phyloP scores from a whole-genome alignment of 1,140 invertebrate species.

The Propsilocerus akamusi region DNA sequence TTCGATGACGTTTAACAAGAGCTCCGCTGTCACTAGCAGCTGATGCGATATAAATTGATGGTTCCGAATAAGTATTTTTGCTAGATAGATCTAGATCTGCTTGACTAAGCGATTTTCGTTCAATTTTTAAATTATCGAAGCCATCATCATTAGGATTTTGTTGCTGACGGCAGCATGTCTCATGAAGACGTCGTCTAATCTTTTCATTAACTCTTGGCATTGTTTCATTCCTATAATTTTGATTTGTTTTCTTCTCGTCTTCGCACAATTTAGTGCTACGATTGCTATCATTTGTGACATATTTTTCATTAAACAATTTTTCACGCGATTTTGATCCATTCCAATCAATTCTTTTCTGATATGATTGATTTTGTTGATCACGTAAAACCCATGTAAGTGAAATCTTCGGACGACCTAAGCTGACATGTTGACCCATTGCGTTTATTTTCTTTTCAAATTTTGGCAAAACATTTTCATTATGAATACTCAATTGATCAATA shows the following conservation, averaged over 20 bases:
- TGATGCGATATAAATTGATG: background rate
- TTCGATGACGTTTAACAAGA: slow-evolving; percentile 29
- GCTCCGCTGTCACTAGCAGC: slow-evolving; percentile 14
- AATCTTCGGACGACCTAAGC: slow-evolving; percentile 41
- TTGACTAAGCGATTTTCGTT: slow-evolving; percentile 17
- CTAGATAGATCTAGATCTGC: slow-evolving; percentile 14
- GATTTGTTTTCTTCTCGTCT: background rate
- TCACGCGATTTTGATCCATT: slow-evolving; percentile 12
- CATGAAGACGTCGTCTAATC: background rate
- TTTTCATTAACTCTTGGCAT: background rate
- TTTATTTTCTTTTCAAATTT: background rate
- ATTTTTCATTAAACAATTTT: slow-evolving; percentile 8
- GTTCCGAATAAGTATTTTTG: background rate
- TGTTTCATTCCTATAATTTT: too few relatives aligned
- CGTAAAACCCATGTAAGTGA: slow-evolving; percentile 48
- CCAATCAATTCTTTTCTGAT: slow-evolving; percentile 22
- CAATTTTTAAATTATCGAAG: background rate
- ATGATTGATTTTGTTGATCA: slow-evolving; percentile 26
- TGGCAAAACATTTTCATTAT: background rate
- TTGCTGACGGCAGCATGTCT: background rate
- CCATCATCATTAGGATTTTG: background rate
- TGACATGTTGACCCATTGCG: slow-evolving; percentile 31
- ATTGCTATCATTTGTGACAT: slow-evolving; percentile 5
- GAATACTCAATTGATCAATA: background rate
- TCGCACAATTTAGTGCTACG: background rate